Base-by-base conservation (phyloP, 2,888 invertebrate genomes). In the Ennomos quercinarius region DNA sequence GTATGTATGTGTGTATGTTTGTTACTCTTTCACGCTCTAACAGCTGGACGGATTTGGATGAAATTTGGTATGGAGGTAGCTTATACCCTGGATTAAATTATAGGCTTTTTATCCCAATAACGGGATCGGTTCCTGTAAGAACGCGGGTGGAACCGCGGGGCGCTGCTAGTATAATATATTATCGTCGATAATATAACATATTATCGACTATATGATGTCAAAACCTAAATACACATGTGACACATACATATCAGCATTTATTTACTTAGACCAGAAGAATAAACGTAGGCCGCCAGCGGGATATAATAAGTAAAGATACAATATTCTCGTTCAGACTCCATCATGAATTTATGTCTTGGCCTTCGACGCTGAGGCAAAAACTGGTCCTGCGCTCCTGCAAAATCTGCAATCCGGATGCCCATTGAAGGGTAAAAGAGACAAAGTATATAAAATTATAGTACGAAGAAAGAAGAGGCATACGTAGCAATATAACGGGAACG, bases 351-450 rank as follows among this genome's bases (percentile, higher is more conserved):
- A 63, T 63, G 65, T 41, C 61, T 58, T 61, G 65, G 61, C 65
- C 63, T 66, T 66, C 60, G 62, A 58, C 60, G 60, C 57, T 57
- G 58, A 58, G 54, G 81, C 80, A 89, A 90, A 90, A 90, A 90
- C 89, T 88, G 84, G 90, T 89, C 86, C 75, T 80, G 77, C 57
- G 51, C 57, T 61, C 77, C 80, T 59, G 52, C 57, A 67, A 65
- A 68, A 76, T 83, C 80, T 80, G 83, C 83, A 81, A 88, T 84
- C 84, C 81, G 77, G 84, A 81, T 87, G 83, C 78, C 87, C 90
- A 90, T 90, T 89, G 80, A 90, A 81, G 89, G 72, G 85, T 71
- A 71, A 89, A 72, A 74, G 82, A 76, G 89, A 87, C 62, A 59
- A 59, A 67, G 55, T 55, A 78, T 70, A 61, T 51, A 58, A 60